A percentile compares a stretch with the other conserved stretches of the same genome.
Conservation (phyloP, 2,888 invertebrate species). For the Chaitophorus viminalis region DNA sequence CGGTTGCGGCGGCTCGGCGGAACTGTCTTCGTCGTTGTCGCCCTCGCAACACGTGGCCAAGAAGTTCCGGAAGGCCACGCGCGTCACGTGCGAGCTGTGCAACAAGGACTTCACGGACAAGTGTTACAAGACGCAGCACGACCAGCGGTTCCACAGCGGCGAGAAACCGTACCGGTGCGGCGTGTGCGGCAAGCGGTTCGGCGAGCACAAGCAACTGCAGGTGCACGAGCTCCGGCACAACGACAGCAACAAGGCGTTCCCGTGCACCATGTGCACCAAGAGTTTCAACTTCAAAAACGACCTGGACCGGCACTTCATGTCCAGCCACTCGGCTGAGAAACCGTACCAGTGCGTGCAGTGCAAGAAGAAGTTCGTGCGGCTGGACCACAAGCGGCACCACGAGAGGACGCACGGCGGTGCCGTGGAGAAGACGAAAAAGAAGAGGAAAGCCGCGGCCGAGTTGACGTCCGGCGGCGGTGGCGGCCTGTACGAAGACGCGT, state of each 20-base stretch:
- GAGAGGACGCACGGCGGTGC: slow-evolving; percentile 77
- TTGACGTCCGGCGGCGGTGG: background rate
- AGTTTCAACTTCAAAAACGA: slow-evolving; percentile 93
- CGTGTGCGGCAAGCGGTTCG: slow-evolving; percentile 86
- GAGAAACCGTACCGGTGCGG: slow-evolving; percentile 87
- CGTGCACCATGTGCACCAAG: slow-evolving; percentile 85
- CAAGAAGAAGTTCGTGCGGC: slow-evolving; percentile 87
- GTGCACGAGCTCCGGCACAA: slow-evolving; percentile 82
- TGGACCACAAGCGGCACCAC: slow-evolving; percentile 92
- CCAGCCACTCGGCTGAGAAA: slow-evolving; percentile 86
- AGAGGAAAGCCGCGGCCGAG: slow-evolving; percentile 42
- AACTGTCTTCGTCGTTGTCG: background rate
- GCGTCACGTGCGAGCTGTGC: slow-evolving; percentile 78
- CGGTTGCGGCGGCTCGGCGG: background rate
- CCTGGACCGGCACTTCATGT: slow-evolving; percentile 81
- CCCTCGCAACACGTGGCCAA: background rate
- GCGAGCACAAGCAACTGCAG: slow-evolving; percentile 76
- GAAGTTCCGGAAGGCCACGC: slow-evolving; percentile 51
- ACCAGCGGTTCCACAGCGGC: slow-evolving; percentile 88
- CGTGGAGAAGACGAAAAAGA: slow-evolving; percentile 69
- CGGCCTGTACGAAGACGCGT: background rate
- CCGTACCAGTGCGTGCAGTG: slow-evolving; percentile 84
- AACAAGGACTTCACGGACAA: slow-evolving; percentile 85
- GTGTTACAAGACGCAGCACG: slow-evolving; percentile 90
- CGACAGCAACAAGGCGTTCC: slow-evolving; percentile 82